These are phyloP conservation scores for Alaudala cheleensis DNA, from an alignment of 2,113 vertebrate genomes.

Conservation along the genomic window DNA sequence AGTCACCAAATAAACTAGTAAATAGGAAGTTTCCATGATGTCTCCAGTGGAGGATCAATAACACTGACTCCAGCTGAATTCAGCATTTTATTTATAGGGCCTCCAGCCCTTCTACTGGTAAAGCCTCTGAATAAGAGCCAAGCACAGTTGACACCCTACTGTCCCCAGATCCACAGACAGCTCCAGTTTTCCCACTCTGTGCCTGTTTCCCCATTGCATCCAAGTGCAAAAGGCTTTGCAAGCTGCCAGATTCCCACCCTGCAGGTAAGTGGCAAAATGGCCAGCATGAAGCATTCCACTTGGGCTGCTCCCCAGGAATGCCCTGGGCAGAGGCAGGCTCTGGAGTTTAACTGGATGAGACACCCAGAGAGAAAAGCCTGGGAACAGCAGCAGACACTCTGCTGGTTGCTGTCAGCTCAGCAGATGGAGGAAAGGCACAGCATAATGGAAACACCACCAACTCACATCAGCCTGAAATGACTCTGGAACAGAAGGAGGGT, in stretches of 20 bases:
- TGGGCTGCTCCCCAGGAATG: neutral
- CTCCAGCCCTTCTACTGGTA: neutral
- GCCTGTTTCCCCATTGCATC: neutral
- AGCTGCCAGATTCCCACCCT: neutral
- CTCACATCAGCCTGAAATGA: neutral
- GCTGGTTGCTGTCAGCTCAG: neutral
- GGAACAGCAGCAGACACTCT: neutral
- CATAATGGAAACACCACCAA: neutral
- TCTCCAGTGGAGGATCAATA: slow-evolving; percentile 33
- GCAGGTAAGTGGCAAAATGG: neutral
- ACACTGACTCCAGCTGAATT: neutral
- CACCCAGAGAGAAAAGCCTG: neutral
- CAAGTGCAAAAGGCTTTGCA: neutral
- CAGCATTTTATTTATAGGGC: slow-evolving; percentile 20
- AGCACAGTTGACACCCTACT: neutral
- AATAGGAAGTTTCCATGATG: slow-evolving; percentile 21
- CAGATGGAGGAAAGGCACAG: neutral
- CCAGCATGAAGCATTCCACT: neutral
- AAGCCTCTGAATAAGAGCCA: neutral
- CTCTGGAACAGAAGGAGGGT: neutral
- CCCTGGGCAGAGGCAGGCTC: neutral
- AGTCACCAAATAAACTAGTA: neutral
- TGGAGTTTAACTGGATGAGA: neutral
- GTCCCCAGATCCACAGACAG: neutral
- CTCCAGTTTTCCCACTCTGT: neutral